Evolutionary conservation across 2,888 invertebrate genomes (phyloP).

Genomic region (Trissonchulus latispiculum): DNA sequence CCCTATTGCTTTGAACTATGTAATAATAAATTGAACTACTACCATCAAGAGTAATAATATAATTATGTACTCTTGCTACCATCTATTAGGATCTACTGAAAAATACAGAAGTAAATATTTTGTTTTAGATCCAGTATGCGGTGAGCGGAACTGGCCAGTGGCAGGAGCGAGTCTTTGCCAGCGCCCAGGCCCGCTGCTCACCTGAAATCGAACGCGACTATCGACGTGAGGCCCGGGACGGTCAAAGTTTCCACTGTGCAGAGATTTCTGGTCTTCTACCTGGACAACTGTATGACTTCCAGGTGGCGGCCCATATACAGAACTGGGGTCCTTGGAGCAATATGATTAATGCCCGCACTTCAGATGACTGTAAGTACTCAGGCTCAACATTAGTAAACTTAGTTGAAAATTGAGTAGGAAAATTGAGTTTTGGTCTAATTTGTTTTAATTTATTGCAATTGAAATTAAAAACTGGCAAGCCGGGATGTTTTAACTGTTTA

Average conservation of each 20-base stretch:
- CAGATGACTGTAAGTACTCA: not conserved
- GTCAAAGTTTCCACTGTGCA: conserved; percentile 35
- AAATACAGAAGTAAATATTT: no score
- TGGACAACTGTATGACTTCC: conserved; percentile 39
- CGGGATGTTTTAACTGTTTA: no score
- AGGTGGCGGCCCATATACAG: conserved; percentile 30
- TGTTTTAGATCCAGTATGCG: conserved; percentile 14
- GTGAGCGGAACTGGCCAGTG: conserved; percentile 19
- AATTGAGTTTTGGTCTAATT: no score
- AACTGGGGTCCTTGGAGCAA: conserved; percentile 32
- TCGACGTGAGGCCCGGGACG: not conserved
- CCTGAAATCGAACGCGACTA: not conserved
- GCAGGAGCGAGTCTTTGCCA: conserved; percentile 32
- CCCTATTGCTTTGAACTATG: not conserved
- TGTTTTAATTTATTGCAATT: no score
- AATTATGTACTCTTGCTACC: no score
- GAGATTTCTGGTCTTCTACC: conserved; percentile 36
- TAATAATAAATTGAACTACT: conserved; percentile 26
- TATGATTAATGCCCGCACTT: conserved; percentile 15
- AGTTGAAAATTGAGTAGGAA: no score
- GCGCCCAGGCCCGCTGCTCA: conserved; percentile 31
- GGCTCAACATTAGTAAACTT: not conserved
- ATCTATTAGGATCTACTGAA: no score
- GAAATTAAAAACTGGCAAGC: no score
- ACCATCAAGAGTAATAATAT: no score